Evolutionary conservation across 2,797 vertebrate genomes (phyloP).

Genomic region (Ara ararauna): DNA sequence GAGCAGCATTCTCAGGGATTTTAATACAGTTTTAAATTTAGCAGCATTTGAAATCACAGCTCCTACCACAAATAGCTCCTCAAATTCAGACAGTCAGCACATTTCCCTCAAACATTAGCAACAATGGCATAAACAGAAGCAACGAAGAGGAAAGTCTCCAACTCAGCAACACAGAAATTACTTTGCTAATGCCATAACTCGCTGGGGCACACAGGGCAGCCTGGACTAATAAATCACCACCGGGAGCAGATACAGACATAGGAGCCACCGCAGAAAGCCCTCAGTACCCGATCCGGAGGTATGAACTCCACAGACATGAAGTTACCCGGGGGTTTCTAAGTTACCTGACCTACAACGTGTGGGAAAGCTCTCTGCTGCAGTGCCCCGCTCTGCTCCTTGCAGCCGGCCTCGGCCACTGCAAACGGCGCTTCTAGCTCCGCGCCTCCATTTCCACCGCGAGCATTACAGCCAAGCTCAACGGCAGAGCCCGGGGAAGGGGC

Average conservation of each 20-base stretch:
- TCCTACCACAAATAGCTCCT: conserved; percentile 63
- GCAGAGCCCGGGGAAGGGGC: background rate
- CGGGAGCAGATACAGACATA: background rate
- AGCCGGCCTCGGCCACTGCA: fast-evolving
- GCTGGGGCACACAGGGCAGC: conserved; percentile 31
- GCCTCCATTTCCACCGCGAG: fast-evolving
- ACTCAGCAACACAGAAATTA: conserved; percentile 75
- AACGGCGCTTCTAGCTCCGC: background rate
- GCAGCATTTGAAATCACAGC: conserved; percentile 59
- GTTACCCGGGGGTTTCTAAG: fast-evolving
- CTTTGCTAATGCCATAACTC: conserved; percentile 18
- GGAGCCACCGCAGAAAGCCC: background rate
- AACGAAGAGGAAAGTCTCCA: conserved; percentile 70
- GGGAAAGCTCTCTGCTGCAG: background rate
- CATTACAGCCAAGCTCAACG: fast-evolving
- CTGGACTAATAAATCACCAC: conserved; percentile 28
- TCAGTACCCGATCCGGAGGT: fast-evolving
- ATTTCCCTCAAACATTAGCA: conserved; percentile 63
- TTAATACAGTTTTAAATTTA: conserved; percentile 65
- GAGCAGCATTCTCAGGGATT: conserved; percentile 3
- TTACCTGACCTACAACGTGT: fast-evolving
- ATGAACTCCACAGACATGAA: fast-evolving
- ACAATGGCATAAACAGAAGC: conserved; percentile 60
- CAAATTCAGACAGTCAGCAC: conserved; percentile 76
- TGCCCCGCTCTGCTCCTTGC: fast-evolving